Evolutionary conservation across 2,888 invertebrate genomes (phyloP).

Genomic region (Dasypolia templi): DNA sequence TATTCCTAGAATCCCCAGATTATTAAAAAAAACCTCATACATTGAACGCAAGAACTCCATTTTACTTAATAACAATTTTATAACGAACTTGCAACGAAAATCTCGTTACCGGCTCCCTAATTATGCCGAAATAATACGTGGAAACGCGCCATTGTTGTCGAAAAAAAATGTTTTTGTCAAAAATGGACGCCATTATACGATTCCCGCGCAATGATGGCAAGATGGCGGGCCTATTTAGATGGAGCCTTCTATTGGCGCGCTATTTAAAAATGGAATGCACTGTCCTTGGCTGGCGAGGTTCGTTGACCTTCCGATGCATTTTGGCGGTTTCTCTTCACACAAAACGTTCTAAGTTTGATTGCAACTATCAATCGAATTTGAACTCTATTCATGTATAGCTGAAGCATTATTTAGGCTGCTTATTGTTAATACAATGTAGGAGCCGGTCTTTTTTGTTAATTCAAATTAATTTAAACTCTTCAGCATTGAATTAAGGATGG

Average conservation of each 20-base stretch:
- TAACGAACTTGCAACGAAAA: slow-evolving; percentile 71
- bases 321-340: slow-evolving; percentile 83
- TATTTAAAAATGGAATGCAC: slow-evolving; percentile 90
- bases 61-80: slow-evolving; percentile 63
- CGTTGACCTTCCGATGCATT: slow-evolving; percentile 90
- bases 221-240: slow-evolving; percentile 90
- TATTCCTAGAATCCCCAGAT: slow-evolving; percentile 19
- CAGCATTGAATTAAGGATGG: slow-evolving; percentile 72
- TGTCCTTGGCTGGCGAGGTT: slow-evolving; percentile 89
- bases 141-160: slow-evolving; percentile 82
- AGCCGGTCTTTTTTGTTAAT: slow-evolving; percentile 70
- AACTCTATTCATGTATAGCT: slow-evolving; percentile 69
- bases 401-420: slow-evolving; percentile 73
- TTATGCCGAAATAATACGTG: slow-evolving; percentile 87
- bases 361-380: slow-evolving; percentile 68
- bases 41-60: slow-evolving; percentile 51
- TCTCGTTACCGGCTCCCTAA: slow-evolving; percentile 87
- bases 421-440: slow-evolving; percentile 65
- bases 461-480: slow-evolving; percentile 77
- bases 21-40: slow-evolving; percentile 34
- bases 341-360: slow-evolving; percentile 76
- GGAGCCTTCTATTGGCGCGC: slow-evolving; percentile 89
- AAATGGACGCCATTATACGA: slow-evolving; percentile 73
- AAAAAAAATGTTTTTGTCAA: slow-evolving; percentile 81
- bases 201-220: slow-evolving; percentile 87